Percentiles rank a stretch among this genome's conserved stretches.
These are phyloP conservation scores for Drosophila truncata DNA, from an alignment of 1,140 invertebrate genomes.

Conservation along the genomic window DNA sequence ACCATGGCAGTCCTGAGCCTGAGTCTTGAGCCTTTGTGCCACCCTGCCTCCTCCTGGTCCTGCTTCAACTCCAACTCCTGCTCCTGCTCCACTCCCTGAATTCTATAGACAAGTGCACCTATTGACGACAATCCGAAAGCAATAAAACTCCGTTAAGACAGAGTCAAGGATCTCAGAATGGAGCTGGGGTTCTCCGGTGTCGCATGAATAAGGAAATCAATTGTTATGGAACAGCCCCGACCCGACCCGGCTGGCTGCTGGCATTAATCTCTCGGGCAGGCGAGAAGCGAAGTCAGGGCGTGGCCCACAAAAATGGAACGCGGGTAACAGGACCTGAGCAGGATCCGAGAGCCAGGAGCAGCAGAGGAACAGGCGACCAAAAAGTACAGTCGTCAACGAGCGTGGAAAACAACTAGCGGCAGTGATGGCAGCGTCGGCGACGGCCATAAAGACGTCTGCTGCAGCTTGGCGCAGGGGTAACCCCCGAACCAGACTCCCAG, in stretches of 20 bases:
- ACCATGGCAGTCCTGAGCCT: conserved; percentile 31
- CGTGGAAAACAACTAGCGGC: conserved; percentile 70
- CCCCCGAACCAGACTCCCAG: background rate
- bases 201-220: conserved; percentile 69
- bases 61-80: background rate
- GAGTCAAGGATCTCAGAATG: conserved; percentile 28
- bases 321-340: conserved; percentile 29
- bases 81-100: background rate
- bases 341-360: conserved; percentile 21
- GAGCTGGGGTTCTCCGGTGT: conserved; percentile 7
- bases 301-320: conserved; percentile 49
- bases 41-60: background rate
- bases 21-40: conserved; percentile 5
- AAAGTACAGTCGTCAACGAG: conserved; percentile 80
- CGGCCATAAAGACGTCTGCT: conserved; percentile 81
- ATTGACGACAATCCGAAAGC: conserved; percentile 43
- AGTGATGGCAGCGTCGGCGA: conserved; percentile 16
- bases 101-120: conserved; percentile 26
- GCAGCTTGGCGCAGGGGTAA: conserved; percentile 35
- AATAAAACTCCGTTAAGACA: conserved; percentile 47
- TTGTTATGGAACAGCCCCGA: conserved; percentile 60
- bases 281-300: conserved; percentile 49
- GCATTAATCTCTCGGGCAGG: conserved; percentile 61
- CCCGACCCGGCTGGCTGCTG: conserved; percentile 15
- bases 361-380: conserved; percentile 53